These are phyloP conservation scores for Drosophila leontia DNA, from an alignment of 1,140 invertebrate species.

Conservation along the genomic window DNA sequence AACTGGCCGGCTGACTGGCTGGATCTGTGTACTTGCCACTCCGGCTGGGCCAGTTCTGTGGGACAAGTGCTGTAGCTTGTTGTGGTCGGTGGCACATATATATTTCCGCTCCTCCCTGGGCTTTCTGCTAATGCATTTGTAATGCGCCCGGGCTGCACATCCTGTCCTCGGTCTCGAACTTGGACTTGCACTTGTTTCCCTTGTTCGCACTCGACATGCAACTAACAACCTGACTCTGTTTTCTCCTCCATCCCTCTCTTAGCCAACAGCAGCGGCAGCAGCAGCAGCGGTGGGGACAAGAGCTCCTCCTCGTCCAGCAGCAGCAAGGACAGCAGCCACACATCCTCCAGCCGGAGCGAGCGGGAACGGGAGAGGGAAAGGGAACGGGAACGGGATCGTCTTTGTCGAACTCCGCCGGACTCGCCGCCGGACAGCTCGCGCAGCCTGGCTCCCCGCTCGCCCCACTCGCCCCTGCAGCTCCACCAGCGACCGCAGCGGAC, in stretches of 20 bases:
- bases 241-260: constrained; percentile 1
- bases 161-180: constrained; percentile 51
- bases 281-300: constrained; percentile 67
- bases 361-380: constrained; percentile 46
- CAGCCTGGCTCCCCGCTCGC: constrained; percentile 82
- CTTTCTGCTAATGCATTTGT: constrained; percentile 70
- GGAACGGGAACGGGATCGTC: constrained; percentile 59
- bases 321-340: constrained; percentile 63
- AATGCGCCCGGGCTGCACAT: constrained; percentile 77
- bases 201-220: constrained; percentile 58
- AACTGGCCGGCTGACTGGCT: constrained; percentile 7
- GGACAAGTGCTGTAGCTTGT: constrained; percentile 75
- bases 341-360: constrained; percentile 47
- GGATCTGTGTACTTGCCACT: constrained; percentile 11
- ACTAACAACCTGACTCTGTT: constrained; percentile 60
- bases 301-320: constrained; percentile 56
- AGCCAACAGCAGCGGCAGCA: constrained; percentile 62
- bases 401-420: constrained; percentile 84
- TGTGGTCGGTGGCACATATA: constrained; percentile 67
- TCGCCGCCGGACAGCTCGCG: constrained; percentile 85
- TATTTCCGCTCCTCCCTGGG: constrained; percentile 33
- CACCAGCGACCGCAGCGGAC: constrained; percentile 68
- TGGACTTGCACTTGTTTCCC: constrained; percentile 61
- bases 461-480: constrained; percentile 82
- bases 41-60: constrained; percentile 16